Conservation (phyloP, 2,113 vertebrate genomes). For the Poecilia latipinna region DNA sequence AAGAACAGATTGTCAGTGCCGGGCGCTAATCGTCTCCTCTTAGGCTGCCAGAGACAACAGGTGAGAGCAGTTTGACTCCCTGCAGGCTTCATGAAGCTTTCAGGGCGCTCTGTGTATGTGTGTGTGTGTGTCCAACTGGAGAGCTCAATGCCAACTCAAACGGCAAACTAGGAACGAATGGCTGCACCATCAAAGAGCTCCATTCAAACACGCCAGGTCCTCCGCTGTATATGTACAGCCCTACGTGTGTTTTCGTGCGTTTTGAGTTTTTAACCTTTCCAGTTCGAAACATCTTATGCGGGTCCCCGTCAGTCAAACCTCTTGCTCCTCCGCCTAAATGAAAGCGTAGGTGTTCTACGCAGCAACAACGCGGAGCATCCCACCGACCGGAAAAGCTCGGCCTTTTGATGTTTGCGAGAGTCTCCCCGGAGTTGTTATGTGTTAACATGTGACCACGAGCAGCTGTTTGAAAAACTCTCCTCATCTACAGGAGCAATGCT, state of each 20-base stretch:
- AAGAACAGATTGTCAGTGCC: constrained; percentile 76
- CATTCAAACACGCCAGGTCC: constrained; percentile 64
- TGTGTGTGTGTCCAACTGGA: constrained; percentile 49
- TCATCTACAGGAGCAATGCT: constrained; percentile 37
- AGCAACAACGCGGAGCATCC: not conserved
- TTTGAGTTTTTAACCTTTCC: constrained; percentile 9
- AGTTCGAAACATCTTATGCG: constrained; percentile 18
- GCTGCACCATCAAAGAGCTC: constrained; percentile 63
- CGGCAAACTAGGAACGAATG: constrained; percentile 62
- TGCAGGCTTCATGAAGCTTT: constrained; percentile 77
- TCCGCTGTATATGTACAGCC: constrained; percentile 5
- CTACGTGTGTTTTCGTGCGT: constrained; percentile 18
- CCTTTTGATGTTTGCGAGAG: constrained; percentile 65
- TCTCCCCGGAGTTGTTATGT: constrained; percentile 46
- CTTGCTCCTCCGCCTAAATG: constrained; percentile 20
- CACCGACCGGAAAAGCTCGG: constrained; percentile 1
- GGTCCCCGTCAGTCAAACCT: constrained; percentile 12
- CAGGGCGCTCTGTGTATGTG: constrained; percentile 47
- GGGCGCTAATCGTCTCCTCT: constrained; percentile 76
- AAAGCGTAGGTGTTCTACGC: not conserved
- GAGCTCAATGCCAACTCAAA: constrained; percentile 74
- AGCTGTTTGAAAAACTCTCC: constrained; percentile 57
- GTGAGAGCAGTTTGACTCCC: constrained; percentile 83
- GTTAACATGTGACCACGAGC: constrained; percentile 62
- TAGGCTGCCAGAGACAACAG: constrained; percentile 83